Evolutionary conservation across 2,888 invertebrate genomes (phyloP), one percentile per base, ranked within the genome.

Genomic region (Apodemia zela): DNA sequence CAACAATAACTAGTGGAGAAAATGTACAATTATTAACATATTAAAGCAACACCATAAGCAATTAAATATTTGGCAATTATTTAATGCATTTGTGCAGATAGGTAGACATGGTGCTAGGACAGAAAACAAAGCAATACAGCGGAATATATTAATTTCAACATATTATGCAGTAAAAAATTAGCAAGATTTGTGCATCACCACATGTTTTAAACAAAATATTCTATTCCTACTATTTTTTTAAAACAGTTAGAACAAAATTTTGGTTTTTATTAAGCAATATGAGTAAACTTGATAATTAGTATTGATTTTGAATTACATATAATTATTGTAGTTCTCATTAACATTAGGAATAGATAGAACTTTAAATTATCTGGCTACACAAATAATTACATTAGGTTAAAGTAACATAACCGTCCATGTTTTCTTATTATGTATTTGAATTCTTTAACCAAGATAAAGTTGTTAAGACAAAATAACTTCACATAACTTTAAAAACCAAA

Each of bases 31-130:
- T 51, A 51, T 51, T 51, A 51, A 51, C 21, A 54, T 54, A 25
- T 21, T 54, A 54, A 54, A 54, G 25, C 54, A 54, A 54, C 54
- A 54, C 54, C 54, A 54, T 15, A 54, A 54, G 54, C 54, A 21
- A 51, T 18, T 51, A 51, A 25, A 51, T 21, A 51, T 51, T 25
- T 25, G 13, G 51, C 13, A 21, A 51, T 21, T 13, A 51, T 21
- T 51, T 51, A 51, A 11, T 51, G 21, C 51, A 51, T 25, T 25
- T 51, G 51, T 51, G 51, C 51, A 51, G 10, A 42, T 42, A 42
- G 18, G 11, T 4, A 51, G 10, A 15, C 4, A 18, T 10, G 11
- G 18, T 18, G 51, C 51, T 51, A 13, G 51, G 10, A 18, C 13
- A 11, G 21, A 11, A 51, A 51, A 51, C 51, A 21, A 51, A 51